A percentile compares a stretch with the other conserved stretches of the same genome.
phyloP scores from a whole-genome alignment of 2,888 invertebrate species.

The Sussaba pulchella region DNA sequence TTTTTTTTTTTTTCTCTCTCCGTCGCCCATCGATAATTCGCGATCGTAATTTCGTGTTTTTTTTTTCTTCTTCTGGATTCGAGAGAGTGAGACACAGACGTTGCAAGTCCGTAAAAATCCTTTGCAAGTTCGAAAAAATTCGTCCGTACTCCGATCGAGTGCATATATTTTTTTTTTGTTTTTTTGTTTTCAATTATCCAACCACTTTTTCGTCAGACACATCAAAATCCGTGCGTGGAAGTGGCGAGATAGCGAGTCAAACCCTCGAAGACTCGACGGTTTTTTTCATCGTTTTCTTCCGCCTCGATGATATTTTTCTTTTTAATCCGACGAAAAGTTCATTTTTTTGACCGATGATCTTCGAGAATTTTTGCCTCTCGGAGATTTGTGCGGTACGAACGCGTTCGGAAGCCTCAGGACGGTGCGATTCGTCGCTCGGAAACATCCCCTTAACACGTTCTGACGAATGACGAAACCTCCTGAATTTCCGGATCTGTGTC shows the following conservation, averaged over 20 bases:
- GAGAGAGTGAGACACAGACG: constrained; percentile 60
- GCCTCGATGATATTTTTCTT: background rate
- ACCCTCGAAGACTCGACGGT: constrained; percentile 29
- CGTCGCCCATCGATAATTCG: background rate
- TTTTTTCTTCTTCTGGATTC: constrained; percentile 25
- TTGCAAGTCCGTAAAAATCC: constrained; percentile 42
- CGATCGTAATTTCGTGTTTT: constrained; percentile 5
- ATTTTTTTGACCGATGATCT: background rate
- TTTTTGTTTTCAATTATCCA: constrained; percentile 14
- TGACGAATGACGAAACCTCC: constrained; percentile 78
- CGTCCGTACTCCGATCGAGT: constrained; percentile 23
- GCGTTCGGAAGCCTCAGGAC: too few species aligned
- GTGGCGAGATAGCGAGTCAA: constrained; percentile 3
- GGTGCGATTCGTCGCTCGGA: too few species aligned
- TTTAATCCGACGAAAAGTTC: constrained; percentile 2
- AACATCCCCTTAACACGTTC: constrained; percentile 75
- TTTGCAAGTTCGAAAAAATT: too few species aligned
- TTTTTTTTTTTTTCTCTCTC: constrained; percentile 16
- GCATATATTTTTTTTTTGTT: constrained; percentile 23
- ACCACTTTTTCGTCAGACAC: constrained; percentile 33
- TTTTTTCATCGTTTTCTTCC: constrained; percentile 15
- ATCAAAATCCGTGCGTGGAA: constrained; percentile 36
- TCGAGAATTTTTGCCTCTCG: constrained; percentile 11
- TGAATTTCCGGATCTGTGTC: constrained; percentile 80
- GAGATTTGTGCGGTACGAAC: constrained; percentile 55